phyloP scores from a whole-genome alignment of 2,113 vertebrate genomes.

The Microcebus murinus region DNA sequence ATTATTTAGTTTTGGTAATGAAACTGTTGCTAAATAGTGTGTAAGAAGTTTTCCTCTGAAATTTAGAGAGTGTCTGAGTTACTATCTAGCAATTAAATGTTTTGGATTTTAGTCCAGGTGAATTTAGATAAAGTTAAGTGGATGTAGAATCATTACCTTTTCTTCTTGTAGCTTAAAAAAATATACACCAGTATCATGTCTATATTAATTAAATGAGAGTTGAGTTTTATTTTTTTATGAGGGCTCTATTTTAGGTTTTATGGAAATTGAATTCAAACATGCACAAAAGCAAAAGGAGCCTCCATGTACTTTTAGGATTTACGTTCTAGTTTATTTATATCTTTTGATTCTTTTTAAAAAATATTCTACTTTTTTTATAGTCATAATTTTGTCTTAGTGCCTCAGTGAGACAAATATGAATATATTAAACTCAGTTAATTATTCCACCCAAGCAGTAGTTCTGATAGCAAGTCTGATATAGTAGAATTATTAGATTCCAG shows the following conservation, averaged over 20 bases:
- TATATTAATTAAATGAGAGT: background rate
- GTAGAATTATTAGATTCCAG: background rate
- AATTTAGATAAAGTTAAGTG: background rate
- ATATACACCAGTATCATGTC: background rate
- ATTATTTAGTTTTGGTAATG: background rate
- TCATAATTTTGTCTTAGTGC: background rate
- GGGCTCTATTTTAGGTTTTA: background rate
- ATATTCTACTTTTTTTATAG: background rate
- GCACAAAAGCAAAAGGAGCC: background rate
- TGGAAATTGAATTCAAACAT: background rate
- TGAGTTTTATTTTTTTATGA: conserved; percentile 3
- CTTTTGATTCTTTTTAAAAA: conserved; percentile 8
- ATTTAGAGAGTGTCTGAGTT: background rate
- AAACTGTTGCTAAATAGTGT: background rate
- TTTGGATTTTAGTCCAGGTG: conserved; percentile 40
- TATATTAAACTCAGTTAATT: conserved; percentile 26
- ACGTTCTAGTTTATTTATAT: background rate
- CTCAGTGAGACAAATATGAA: background rate
- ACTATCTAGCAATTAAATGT: background rate
- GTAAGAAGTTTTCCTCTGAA: background rate
- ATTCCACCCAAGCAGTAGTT: background rate
- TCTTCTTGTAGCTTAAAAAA: background rate
- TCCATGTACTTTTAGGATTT: background rate
- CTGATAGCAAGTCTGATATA: background rate
- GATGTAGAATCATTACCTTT: background rate